Evolutionary conservation across 64 coral and sea anemone genomes (phyloP).

Genomic region (Porites australiensis): DNA sequence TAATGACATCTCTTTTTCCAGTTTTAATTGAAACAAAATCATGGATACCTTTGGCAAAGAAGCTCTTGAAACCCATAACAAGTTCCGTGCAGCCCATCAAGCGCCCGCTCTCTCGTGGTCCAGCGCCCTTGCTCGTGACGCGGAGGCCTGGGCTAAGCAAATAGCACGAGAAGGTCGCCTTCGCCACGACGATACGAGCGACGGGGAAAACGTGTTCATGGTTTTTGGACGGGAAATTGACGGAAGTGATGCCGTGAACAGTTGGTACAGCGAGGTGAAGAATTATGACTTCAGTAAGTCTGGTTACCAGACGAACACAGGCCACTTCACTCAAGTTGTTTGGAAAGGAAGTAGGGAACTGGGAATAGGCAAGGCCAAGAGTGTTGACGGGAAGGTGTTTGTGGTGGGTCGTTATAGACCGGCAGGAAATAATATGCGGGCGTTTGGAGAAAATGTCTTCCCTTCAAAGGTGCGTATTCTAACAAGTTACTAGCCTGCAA

Average conservation of each 20-base stretch:
- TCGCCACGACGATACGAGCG: slow-evolving; percentile 45
- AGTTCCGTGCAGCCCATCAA: slow-evolving; percentile 52
- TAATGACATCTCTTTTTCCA: neutral
- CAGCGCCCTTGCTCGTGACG: slow-evolving; percentile 44
- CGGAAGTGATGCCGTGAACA: slow-evolving; percentile 36
- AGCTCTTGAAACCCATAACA: slow-evolving; percentile 55
- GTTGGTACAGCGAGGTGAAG: slow-evolving; percentile 72
- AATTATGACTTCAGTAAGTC: slow-evolving; percentile 54
- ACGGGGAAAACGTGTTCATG: slow-evolving; percentile 67
- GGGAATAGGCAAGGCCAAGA: slow-evolving; percentile 57
- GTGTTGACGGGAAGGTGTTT: slow-evolving; percentile 61
- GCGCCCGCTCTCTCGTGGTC: slow-evolving; percentile 59
- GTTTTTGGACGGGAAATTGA: slow-evolving; percentile 43
- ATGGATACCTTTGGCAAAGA: slow-evolving; percentile 62
- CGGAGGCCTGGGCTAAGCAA: slow-evolving; percentile 58
- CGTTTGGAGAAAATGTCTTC: slow-evolving; percentile 55
- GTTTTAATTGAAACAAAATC: neutral
- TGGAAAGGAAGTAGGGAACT: slow-evolving; percentile 45
- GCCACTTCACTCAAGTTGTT: slow-evolving; percentile 53
- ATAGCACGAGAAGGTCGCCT: slow-evolving; percentile 51
- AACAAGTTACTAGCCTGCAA: no score
- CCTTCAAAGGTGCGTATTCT: slow-evolving; percentile 17
- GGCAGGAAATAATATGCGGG: slow-evolving; percentile 63
- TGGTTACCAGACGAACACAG: slow-evolving; percentile 57
- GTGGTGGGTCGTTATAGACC: slow-evolving; percentile 69